Conservation (phyloP, 2,888 invertebrate genomes). For the Elysia crispata region DNA sequence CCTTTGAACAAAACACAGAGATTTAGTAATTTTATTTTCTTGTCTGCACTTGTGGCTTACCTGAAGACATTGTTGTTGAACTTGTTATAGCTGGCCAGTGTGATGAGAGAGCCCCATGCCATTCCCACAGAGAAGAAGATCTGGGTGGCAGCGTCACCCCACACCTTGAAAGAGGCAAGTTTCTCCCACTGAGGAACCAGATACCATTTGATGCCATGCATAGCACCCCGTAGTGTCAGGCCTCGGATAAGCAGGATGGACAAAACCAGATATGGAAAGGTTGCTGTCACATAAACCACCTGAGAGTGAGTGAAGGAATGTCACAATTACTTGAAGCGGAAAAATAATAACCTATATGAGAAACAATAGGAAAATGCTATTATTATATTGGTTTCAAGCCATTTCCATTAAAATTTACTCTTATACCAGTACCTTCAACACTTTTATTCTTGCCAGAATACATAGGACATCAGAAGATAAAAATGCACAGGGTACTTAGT, state of each 20-base stretch:
- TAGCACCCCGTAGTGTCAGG: constrained; percentile 65
- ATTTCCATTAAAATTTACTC: too few species aligned
- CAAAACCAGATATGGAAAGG: constrained; percentile 62
- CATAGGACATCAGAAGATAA: too few species aligned
- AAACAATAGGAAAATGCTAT: too few species aligned
- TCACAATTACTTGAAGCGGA: too few species aligned
- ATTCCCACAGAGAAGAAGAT: constrained; percentile 73
- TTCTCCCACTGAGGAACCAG: constrained; percentile 65
- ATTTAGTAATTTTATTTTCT: too few species aligned
- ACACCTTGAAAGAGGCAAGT: constrained; percentile 62
- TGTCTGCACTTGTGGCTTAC: constrained; percentile 49
- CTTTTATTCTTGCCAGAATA: too few species aligned
- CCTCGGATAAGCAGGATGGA: constrained; percentile 60
- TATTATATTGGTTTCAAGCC: too few species aligned
- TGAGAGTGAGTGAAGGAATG: constrained; percentile 39
- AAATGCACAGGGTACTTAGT: too few species aligned
- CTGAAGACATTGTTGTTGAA: constrained; percentile 71
- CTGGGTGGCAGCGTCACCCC: constrained; percentile 73
- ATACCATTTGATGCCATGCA: constrained; percentile 65
- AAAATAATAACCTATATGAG: too few species aligned
- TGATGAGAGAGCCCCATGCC: constrained; percentile 71
- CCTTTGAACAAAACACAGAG: too few species aligned
- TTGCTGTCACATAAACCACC: constrained; percentile 70
- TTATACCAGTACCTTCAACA: too few species aligned
- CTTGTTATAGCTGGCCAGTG: constrained; percentile 68